Evolutionary conservation across 2,113 vertebrate genomes (phyloP), one percentile per base, ranked within the genome.

Genomic region (Lethenteron camtschaticum): DNA sequence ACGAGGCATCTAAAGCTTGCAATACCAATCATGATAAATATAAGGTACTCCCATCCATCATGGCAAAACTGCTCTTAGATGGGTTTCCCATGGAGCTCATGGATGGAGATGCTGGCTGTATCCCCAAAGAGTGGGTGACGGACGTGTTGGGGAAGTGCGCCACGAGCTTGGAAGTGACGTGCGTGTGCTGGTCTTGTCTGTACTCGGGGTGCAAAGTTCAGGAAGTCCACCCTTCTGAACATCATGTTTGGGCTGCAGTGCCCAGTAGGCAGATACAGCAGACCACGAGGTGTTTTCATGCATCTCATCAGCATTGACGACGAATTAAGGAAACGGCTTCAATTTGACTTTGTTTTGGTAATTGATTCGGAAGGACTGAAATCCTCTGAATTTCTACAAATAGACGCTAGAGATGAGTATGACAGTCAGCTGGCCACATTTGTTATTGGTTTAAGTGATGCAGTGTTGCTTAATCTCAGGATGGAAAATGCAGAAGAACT

Each of bases 191-290:
- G 82, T 86, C 0, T 73, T 84, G 14, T 83, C 83, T 1, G 80
- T 82, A 3, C 75, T 87, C 68, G 84, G 83, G 2, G 79, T 81
- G 10, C 83, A 86, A 2, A 85, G 83, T 76, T 84, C 85, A 1
- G 85, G 86, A 87, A 85, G 20, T 80, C 82, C 71, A 81, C 84
- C 2, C 75, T 87, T 8, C 78, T 89, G 14, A 86, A 82, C 70
- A 81, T 82, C 69, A 77, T 89, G 76, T 88, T 90, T 72, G 83
- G 83, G 3, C 75, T 83, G 10, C 70, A 70, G n/a, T 70, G 57
- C 9, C 57, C 70, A 11, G 70, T 70, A 41, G 55, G 70, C 70
- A 70, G 70, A 12, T 56, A 58, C 11, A 56, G 70, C 56, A 24
- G 58, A n/a, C 57, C 70, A n/a, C 57, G 58, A 8, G 70, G 70